phyloP scores from a whole-genome alignment of 2,888 invertebrate species.

The Cephonodes hylas region DNA sequence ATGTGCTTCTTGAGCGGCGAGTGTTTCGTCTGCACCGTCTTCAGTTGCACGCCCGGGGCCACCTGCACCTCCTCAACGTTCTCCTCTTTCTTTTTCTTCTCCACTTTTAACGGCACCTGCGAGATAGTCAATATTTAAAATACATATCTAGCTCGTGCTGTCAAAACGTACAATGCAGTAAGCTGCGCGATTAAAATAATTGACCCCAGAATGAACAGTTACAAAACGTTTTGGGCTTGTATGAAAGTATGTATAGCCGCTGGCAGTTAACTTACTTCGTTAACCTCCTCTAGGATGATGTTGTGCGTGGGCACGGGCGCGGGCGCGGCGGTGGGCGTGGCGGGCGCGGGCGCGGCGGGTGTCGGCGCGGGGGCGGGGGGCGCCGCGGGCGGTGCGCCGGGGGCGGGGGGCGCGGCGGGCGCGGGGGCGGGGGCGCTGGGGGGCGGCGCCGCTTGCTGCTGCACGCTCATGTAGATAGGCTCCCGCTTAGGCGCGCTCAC shows the following conservation, averaged over 20 bases:
- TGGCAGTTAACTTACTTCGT: constrained; percentile 43
- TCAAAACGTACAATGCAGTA: too few relatives aligned
- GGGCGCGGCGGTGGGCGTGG: constrained; percentile 20
- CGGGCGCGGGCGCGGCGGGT: constrained; percentile 6
- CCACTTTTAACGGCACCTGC: constrained; percentile 30
- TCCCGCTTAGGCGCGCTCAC: constrained; percentile 46
- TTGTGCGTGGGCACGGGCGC: constrained; percentile 41
- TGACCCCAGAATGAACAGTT: background rate
- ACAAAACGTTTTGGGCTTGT: too few relatives aligned
- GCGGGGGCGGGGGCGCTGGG: constrained; percentile 17
- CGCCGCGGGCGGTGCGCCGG: constrained; percentile 12
- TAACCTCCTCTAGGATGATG: constrained; percentile 59
- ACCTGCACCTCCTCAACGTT: constrained; percentile 51
- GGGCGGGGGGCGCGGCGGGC: constrained; percentile 16
- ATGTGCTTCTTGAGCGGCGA: constrained; percentile 72
- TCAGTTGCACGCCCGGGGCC: constrained; percentile 56
- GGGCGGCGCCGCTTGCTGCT: constrained; percentile 20
- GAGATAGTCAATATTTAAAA: background rate
- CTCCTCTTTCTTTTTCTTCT: constrained; percentile 42
- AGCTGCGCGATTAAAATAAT: too few relatives aligned
- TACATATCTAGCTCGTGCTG: background rate
- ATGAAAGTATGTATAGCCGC: too few relatives aligned
- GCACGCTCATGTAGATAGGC: constrained; percentile 44
- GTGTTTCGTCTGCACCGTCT: constrained; percentile 61
- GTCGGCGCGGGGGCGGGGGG: constrained; percentile 11